phyloP scores from a whole-genome alignment of 1,140 invertebrate species.

The Melitaea cinxia region DNA sequence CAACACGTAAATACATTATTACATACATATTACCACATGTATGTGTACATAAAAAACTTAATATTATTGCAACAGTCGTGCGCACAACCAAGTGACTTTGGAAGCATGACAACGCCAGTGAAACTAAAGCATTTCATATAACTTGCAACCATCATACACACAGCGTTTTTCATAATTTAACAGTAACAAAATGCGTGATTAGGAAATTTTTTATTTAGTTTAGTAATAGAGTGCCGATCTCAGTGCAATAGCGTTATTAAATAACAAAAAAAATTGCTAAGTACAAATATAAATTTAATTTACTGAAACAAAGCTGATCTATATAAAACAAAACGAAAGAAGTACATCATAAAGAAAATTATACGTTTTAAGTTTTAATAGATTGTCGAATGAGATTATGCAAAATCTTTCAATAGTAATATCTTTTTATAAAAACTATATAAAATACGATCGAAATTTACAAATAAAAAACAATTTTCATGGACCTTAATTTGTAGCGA shows the following conservation, averaged over 20 bases:
- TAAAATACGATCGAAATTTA: too few species aligned
- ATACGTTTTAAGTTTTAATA: too few species aligned
- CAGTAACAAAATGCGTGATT: not conserved
- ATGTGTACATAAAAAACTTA: conserved; percentile 13
- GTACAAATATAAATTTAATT: too few species aligned
- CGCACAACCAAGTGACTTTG: conserved; percentile 17
- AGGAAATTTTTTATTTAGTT: not conserved
- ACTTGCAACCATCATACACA: not conserved
- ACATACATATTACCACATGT: too few species aligned
- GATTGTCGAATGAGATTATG: too few species aligned
- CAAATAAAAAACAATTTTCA: not conserved
- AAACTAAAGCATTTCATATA: not conserved
- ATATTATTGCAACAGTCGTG: conserved; percentile 14
- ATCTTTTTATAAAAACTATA: too few species aligned
- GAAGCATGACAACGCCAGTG: conserved; percentile 3
- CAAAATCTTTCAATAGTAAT: too few species aligned
- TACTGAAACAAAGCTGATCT: too few species aligned
- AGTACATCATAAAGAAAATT: too few species aligned
- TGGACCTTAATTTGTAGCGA: not conserved
- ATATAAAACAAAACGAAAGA: too few species aligned
- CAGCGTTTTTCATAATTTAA: not conserved
- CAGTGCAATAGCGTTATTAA: not conserved
- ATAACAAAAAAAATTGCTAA: not conserved
- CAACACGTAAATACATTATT: not conserved
- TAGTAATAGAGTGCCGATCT: not conserved